Evolutionary conservation across 2,113 vertebrate species (phyloP), one percentile per base, ranked within the genome.

Genomic region (Hippoglossus stenolepis): DNA sequence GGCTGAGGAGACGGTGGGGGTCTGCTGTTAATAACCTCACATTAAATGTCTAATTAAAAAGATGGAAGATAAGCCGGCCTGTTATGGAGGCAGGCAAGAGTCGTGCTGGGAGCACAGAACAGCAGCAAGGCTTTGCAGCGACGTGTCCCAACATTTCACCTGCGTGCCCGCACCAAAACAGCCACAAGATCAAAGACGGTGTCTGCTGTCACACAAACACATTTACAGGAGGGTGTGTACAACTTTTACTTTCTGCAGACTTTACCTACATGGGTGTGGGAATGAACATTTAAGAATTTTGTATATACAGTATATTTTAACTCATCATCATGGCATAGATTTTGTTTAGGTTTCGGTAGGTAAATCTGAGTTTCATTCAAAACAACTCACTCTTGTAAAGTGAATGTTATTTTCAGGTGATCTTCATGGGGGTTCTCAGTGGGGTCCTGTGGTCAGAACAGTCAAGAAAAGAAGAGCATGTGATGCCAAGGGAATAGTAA

Each of bases 31-130:
- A 80, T 83, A 84, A 89, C 70, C 28, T 79, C 72, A 90, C 65
- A 73, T 84, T 83, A 86, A 83, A 90, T 70, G 58, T 87, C 84
- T 89, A 85, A 91, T 92, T 90, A 89, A 85, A 84, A 65, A 80
- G 90, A 93, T 93, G 91, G 88, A 80, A 87, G 81, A 86, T 90
- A 87, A 90, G 79, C 63, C n/a, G 47, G 57, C 38, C 47, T 75
- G 76, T 88, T 86, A 79, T 79, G 77, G 88, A 68, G 60, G 75
- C 85, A 76, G 43, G 70, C n/a, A 26, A 5, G 60, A 81, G 56
- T 61, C 86, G 40, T 61, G 70, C 88, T 85, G 87, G 9, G 85
- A 58, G 53, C 65, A 79, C 20, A 60, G 76, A 87, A 67, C 73
- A 49, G 71, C 57, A 64, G 21, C 62, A 13, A 67, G 67, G 61